These are phyloP conservation scores for Aromia moschata DNA, from an alignment of 2,888 invertebrate species.

Conservation along the genomic window DNA sequence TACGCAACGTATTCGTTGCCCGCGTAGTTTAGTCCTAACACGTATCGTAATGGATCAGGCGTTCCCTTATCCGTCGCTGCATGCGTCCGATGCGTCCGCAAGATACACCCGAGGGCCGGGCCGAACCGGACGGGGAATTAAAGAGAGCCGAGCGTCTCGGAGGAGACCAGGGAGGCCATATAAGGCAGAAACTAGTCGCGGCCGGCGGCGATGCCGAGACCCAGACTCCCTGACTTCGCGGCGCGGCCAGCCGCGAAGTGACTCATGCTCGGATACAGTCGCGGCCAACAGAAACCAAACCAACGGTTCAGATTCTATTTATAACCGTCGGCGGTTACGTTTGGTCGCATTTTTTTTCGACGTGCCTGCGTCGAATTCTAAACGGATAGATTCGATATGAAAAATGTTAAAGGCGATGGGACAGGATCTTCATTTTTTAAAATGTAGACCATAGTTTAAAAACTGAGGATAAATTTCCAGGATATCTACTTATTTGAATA, in stretches of 20 bases:
- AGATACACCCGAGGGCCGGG: slow-evolving; percentile 19
- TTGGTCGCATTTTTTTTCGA: background rate
- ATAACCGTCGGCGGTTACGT: background rate
- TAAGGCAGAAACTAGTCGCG: slow-evolving; percentile 31
- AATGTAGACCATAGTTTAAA: too few relatives aligned
- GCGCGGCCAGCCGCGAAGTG: slow-evolving; percentile 14
- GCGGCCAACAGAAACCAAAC: slow-evolving; percentile 17
- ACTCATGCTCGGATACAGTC: slow-evolving; percentile 22
- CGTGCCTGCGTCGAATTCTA: too few relatives aligned
- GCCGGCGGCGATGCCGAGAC: slow-evolving; percentile 31
- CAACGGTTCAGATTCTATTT: slow-evolving; percentile 17
- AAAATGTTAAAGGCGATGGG: too few relatives aligned
- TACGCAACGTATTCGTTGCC: too few relatives aligned
- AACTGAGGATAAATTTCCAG: too few relatives aligned
- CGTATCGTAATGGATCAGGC: background rate
- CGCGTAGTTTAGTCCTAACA: too few relatives aligned
- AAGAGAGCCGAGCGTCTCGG: slow-evolving; percentile 23
- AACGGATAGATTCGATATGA: too few relatives aligned
- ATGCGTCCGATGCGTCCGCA: background rate
- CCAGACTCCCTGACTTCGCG: slow-evolving; percentile 40
- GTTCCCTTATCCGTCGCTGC: background rate
- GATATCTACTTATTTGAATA: too few relatives aligned
- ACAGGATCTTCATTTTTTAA: too few relatives aligned
- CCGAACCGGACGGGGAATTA: slow-evolving; percentile 21
- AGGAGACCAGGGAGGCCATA: slow-evolving; percentile 26